phyloP scores from a whole-genome alignment of 2,888 invertebrate genomes.

The Desoria tigrina region DNA sequence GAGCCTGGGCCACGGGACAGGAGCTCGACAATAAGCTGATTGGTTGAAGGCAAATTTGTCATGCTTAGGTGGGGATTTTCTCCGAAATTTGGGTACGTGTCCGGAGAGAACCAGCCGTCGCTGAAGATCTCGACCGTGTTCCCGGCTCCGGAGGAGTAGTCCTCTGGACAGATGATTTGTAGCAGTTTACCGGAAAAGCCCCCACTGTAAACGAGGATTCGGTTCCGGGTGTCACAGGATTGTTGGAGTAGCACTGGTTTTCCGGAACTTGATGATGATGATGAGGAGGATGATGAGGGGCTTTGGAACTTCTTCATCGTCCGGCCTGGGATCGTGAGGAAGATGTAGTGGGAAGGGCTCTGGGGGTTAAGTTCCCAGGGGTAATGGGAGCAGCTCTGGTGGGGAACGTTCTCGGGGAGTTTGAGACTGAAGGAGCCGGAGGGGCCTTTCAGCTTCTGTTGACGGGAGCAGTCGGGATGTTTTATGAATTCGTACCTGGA shows the following conservation, averaged over 20 bases:
- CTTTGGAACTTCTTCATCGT: slow-evolving; percentile 42
- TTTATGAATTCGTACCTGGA: slow-evolving; percentile 46
- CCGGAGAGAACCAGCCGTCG: slow-evolving; percentile 38
- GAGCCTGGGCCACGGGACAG: slow-evolving; percentile 39
- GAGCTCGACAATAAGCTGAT: slow-evolving; percentile 44
- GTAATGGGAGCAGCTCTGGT: slow-evolving; percentile 40
- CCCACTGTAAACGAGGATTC: slow-evolving; percentile 44
- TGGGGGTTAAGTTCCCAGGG: slow-evolving; percentile 47
- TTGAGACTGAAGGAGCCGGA: slow-evolving; percentile 40
- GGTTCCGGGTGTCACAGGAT: slow-evolving; percentile 34
- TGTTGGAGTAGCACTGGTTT: slow-evolving; percentile 20
- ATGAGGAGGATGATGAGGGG: slow-evolving; percentile 15
- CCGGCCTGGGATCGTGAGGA: slow-evolving; percentile 44
- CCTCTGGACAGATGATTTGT: slow-evolving; percentile 48
- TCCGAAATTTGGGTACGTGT: slow-evolving; percentile 42
- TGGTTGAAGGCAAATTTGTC: slow-evolving; percentile 38
- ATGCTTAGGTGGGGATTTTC: slow-evolving; percentile 42
- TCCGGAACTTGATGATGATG: not conserved
- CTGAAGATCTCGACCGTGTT: slow-evolving; percentile 41
- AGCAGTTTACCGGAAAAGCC: slow-evolving; percentile 41
- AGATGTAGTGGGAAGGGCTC: slow-evolving; percentile 41
- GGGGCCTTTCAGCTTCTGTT: slow-evolving; percentile 36
- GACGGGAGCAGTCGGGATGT: slow-evolving; percentile 39
- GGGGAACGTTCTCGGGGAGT: slow-evolving; percentile 41
- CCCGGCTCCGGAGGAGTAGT: slow-evolving; percentile 26